Evolutionary conservation across 2,797 vertebrate species (phyloP).

Genomic region (Apogon hyalosoma): DNA sequence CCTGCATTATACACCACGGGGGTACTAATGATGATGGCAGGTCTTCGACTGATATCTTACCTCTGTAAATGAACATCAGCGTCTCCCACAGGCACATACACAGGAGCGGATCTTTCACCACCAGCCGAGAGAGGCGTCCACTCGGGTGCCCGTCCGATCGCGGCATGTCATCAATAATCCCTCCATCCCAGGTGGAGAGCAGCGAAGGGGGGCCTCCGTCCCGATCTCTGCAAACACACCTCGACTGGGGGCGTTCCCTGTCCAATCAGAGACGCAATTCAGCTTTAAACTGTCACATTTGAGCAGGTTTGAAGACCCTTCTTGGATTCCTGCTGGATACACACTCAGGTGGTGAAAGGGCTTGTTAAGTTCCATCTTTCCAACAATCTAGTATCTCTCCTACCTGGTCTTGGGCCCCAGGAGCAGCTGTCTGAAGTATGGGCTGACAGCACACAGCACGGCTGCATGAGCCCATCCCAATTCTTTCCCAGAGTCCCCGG

Average conservation of each 20-base stretch:
- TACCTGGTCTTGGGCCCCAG: conserved; percentile 86
- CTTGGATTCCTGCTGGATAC: conserved; percentile 17
- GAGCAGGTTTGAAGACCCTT: not conserved
- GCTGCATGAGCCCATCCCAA: conserved; percentile 91
- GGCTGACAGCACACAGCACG: conserved; percentile 91
- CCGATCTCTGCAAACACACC: conserved; percentile 84
- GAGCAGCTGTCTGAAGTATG: conserved; percentile 93
- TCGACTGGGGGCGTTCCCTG: conserved; percentile 82
- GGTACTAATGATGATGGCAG: no score
- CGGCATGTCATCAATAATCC: conserved; percentile 78
- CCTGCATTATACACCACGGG: no score
- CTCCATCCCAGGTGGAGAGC: conserved; percentile 85
- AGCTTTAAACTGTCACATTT: conserved; percentile 10
- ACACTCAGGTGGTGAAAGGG: conserved; percentile 22
- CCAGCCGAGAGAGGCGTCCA: conserved; percentile 85
- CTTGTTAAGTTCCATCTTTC: conserved; percentile 9
- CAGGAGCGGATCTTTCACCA: conserved; percentile 92
- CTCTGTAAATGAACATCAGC: conserved; percentile 97
- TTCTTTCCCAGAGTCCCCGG: conserved; percentile 86
- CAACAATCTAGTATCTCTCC: conserved; percentile 10
- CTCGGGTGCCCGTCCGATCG: conserved; percentile 77
- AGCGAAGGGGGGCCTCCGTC: conserved; percentile 83
- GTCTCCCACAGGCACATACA: conserved; percentile 92
- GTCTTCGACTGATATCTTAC: conserved; percentile 72
- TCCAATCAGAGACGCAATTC: conserved; percentile 34